A percentile compares a stretch with the other conserved stretches of the same genome.
Evolutionary conservation across 2,888 invertebrate genomes (phyloP).

Genomic region (Lysandra bellargus): DNA sequence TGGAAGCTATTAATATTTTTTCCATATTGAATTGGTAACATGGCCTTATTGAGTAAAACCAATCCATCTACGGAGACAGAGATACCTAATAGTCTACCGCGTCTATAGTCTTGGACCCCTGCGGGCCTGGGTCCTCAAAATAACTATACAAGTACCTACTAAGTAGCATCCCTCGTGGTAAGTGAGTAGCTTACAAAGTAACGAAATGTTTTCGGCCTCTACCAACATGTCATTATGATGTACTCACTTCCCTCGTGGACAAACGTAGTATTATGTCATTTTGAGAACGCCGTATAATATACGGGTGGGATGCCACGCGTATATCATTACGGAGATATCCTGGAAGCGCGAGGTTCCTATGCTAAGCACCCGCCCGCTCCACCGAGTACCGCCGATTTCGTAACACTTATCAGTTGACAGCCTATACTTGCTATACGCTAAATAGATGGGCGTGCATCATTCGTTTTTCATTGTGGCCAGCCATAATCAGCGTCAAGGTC

Average conservation of each 20-base stretch:
- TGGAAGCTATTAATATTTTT: too few relatives aligned
- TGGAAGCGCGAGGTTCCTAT: background rate
- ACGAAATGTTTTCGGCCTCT: constrained; percentile 5
- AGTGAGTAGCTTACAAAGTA: background rate
- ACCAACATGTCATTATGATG: background rate
- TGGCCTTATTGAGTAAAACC: too few relatives aligned
- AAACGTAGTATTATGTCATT: background rate
- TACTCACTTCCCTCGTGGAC: background rate
- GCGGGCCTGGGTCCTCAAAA: background rate
- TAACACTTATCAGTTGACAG: background rate
- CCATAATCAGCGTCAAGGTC: constrained; percentile 78
- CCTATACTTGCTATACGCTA: constrained; percentile 59
- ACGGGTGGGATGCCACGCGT: background rate
- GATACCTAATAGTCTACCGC: too few relatives aligned
- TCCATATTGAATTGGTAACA: too few relatives aligned
- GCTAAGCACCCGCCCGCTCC: background rate
- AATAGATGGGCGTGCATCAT: constrained; percentile 58
- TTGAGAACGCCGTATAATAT: background rate
- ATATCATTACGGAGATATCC: constrained; percentile 6
- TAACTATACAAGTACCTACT: background rate
- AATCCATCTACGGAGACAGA: too few relatives aligned
- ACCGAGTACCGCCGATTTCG: background rate
- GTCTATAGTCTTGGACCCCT: background rate
- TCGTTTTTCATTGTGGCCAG: constrained; percentile 68
- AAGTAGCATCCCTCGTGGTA: too few relatives aligned